phyloP scores from a whole-genome alignment of 2,113 vertebrate genomes.

The Paradisaea rubra region DNA sequence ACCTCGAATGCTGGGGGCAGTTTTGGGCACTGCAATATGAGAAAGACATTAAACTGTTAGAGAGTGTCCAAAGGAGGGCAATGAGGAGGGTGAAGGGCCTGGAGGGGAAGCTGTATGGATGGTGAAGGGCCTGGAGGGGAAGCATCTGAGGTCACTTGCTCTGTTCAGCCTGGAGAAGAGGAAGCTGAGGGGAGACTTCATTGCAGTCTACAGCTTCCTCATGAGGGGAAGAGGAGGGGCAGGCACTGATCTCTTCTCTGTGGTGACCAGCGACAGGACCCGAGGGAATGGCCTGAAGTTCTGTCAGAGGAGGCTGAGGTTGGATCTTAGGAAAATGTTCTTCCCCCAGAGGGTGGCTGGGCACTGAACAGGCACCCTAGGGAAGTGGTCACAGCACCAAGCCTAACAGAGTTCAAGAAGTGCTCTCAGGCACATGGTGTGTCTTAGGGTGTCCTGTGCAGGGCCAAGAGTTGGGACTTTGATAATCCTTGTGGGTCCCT shows the following conservation, averaged over 20 bases:
- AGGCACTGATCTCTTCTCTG: neutral
- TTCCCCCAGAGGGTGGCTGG: rapidly evolving
- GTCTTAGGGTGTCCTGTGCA: too few species aligned
- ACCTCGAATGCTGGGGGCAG: rapidly evolving
- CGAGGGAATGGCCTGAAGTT: rapidly evolving
- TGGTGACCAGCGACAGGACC: neutral
- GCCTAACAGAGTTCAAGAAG: too few species aligned
- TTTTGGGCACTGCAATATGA: rapidly evolving
- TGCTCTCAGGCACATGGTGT: neutral
- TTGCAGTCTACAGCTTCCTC: neutral
- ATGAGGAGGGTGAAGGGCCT: neutral
- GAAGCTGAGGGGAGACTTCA: neutral
- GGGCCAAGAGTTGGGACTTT: neutral
- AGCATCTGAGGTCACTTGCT: neutral
- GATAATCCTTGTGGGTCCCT: neutral
- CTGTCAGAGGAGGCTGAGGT: neutral
- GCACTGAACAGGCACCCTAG: neutral
- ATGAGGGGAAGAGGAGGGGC: neutral
- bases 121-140: too few species aligned
- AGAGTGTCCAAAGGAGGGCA: neutral
- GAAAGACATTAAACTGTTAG: rapidly evolving
- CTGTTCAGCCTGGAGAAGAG: neutral
- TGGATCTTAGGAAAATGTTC: neutral
- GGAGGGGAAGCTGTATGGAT: too few species aligned
- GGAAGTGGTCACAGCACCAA: neutral